Percentiles rank a stretch among this genome's conserved stretches.
phyloP scores from a whole-genome alignment of 2,888 invertebrate genomes.

The Cepaea hortensis region DNA sequence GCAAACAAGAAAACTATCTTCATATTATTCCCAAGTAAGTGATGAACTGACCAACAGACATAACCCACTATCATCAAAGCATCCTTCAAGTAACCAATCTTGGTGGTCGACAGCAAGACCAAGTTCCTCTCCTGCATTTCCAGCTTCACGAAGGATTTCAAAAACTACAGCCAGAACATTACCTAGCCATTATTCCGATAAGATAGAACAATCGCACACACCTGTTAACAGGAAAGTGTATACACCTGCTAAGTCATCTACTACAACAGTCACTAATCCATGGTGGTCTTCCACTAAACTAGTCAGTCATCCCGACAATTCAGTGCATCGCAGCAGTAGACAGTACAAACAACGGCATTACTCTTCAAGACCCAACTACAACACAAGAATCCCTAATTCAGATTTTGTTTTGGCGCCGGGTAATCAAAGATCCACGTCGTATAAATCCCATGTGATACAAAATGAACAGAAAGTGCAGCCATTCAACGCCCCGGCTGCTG shows the following conservation, averaged over 20 bases:
- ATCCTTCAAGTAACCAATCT: background rate
- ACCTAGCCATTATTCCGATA: background rate
- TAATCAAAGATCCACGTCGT: background rate
- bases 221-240: background rate
- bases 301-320: background rate
- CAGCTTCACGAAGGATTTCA: background rate
- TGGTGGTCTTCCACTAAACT: conserved; percentile 15
- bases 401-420: background rate
- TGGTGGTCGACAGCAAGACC: conserved; percentile 25
- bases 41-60: background rate
- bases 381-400: conserved; percentile 9
- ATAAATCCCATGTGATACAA: background rate
- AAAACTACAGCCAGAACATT: background rate
- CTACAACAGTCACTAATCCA: background rate
- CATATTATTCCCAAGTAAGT: background rate
- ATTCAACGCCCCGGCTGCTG: conserved; percentile 18
- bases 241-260: background rate
- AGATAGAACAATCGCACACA: background rate
- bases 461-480: background rate
- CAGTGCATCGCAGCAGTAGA: background rate
- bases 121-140: background rate
- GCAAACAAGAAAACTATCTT: background rate
- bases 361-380: conserved; percentile 22
- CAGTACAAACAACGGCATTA: background rate
- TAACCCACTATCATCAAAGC: background rate